These are phyloP conservation scores for Cotesia vestalis DNA, from an alignment of 1,140 invertebrate genomes.

Conservation along the genomic window DNA sequence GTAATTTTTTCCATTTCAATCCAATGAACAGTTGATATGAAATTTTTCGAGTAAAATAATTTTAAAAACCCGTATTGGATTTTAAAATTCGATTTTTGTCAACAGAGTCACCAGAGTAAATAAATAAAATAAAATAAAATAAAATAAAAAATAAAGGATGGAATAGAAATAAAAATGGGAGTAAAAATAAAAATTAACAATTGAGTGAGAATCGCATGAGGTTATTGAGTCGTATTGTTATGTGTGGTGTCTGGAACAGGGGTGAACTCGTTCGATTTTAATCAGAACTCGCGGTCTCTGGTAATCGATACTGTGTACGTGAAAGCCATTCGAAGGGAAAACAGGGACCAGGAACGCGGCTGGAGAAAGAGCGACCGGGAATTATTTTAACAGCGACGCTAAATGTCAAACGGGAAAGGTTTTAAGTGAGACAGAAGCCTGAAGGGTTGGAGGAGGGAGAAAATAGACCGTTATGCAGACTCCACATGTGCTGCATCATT, in stretches of 20 bases:
- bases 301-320: slow-evolving; percentile 35
- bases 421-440: neutral
- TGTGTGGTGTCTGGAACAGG: slow-evolving; percentile 20
- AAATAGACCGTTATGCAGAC: neutral
- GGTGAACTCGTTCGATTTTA: slow-evolving; percentile 34
- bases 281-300: slow-evolving; percentile 19
- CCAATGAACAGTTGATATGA: too few relatives aligned
- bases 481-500: slow-evolving; percentile 30
- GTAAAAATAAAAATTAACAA: slow-evolving; percentile 2
- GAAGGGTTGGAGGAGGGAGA: neutral
- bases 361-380: neutral
- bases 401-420: neutral
- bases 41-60: too few relatives aligned
- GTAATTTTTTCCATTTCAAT: too few relatives aligned
- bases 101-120: neutral
- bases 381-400: neutral
- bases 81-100: too few relatives aligned
- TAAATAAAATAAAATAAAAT: neutral
- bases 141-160: neutral
- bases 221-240: slow-evolving; percentile 22
- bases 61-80: too few relatives aligned
- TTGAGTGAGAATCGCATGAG: neutral
- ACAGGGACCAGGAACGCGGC: slow-evolving; percentile 4
- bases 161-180: neutral
- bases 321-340: slow-evolving; percentile 22